These are phyloP conservation scores for Drosophila gunungcola DNA, from an alignment of 1,140 invertebrate species.

Conservation along the genomic window DNA sequence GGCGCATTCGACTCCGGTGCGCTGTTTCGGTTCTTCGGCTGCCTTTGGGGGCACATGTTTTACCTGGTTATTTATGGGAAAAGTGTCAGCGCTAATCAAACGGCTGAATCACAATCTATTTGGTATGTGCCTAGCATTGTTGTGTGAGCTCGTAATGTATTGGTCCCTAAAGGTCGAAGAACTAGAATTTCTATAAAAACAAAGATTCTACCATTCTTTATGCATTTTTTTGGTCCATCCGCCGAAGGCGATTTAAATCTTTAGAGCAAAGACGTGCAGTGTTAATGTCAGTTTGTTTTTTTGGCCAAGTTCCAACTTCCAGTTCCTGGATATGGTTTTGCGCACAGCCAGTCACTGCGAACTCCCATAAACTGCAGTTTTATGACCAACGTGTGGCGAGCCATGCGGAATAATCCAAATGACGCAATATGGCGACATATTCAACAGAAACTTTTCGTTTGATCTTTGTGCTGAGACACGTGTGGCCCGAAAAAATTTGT, in stretches of 20 bases:
- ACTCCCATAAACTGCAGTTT: conserved; percentile 64
- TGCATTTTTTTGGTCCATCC: conserved; percentile 38
- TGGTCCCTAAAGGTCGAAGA: conserved; percentile 36
- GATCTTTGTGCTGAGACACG: conserved; percentile 49
- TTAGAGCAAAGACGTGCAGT: conserved; percentile 31
- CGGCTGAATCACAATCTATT: conserved; percentile 72
- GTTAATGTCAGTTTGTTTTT: conserved; percentile 16
- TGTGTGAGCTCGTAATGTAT: conserved; percentile 14
- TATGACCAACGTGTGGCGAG: conserved; percentile 55
- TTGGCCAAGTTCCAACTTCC: conserved; percentile 10
- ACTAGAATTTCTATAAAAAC: conserved; percentile 28
- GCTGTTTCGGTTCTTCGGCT: conserved; percentile 18
- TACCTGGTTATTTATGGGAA: conserved; percentile 83
- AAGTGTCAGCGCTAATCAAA: conserved; percentile 84
- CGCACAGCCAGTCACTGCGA: neutral
- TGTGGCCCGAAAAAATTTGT: conserved; percentile 67
- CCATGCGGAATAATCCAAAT: conserved; percentile 66
- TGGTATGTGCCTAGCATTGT: conserved; percentile 47
- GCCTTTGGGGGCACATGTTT: conserved; percentile 79
- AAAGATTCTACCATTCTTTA: conserved; percentile 22
- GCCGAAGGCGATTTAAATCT: conserved; percentile 32
- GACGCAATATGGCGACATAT: conserved; percentile 59
- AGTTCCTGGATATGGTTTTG: conserved; percentile 46
- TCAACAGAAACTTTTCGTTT: conserved; percentile 27
- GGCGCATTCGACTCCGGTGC: conserved; percentile 40